phyloP scores from a whole-genome alignment of 2,888 invertebrate species.

The Papilio demoleus region DNA sequence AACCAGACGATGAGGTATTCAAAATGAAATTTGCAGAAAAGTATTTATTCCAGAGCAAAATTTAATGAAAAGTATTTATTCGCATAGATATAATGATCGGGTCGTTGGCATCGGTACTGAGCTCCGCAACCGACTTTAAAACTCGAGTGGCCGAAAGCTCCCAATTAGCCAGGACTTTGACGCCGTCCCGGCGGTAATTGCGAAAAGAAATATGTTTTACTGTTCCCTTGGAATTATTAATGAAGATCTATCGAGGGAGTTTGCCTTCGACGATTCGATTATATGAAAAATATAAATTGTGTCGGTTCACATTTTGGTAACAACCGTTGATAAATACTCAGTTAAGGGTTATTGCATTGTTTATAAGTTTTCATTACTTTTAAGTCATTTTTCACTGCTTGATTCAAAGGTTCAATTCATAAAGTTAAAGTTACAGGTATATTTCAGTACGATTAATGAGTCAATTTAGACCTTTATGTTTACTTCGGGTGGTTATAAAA shows the following conservation, averaged over 20 bases:
- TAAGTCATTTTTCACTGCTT: neutral
- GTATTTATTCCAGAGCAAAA: slow-evolving; percentile 60
- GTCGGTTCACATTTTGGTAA: neutral
- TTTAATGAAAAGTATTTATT: slow-evolving; percentile 63
- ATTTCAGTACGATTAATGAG: neutral
- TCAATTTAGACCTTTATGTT: neutral
- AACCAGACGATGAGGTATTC: slow-evolving; percentile 52
- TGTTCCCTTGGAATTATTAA: slow-evolving; percentile 68
- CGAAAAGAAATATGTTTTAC: slow-evolving; percentile 75
- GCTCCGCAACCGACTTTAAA: slow-evolving; percentile 63
- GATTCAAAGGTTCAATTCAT: neutral
- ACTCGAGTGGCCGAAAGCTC: slow-evolving; percentile 76
- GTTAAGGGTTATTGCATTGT: neutral
- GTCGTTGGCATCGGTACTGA: slow-evolving; percentile 49
- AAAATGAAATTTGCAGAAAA: slow-evolving; percentile 54
- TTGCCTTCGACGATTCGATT: slow-evolving; percentile 34
- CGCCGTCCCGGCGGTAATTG: slow-evolving; percentile 68
- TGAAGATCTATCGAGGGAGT: slow-evolving; percentile 50
- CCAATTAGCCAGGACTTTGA: slow-evolving; percentile 79
- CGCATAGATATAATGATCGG: slow-evolving; percentile 57
- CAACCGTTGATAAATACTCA: neutral
- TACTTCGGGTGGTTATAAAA: neutral
- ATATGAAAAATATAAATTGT: neutral
- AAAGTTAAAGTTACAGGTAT: too few relatives aligned
- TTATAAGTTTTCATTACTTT: neutral